A percentile compares a stretch with the other conserved stretches of the same genome.
Conservation (phyloP, 2,888 invertebrate species). For the Autographa gamma region DNA sequence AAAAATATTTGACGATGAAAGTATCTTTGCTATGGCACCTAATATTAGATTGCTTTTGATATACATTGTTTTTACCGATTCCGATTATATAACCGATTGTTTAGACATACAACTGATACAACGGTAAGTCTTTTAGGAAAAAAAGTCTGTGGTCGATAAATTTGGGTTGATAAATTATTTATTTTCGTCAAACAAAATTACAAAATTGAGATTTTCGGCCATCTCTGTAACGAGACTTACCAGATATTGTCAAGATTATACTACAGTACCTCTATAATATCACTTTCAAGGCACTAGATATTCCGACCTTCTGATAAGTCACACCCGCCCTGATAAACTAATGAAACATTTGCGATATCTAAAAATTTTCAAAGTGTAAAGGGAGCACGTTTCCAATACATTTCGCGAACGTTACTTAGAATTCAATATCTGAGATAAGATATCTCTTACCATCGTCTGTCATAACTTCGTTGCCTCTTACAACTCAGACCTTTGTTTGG, state of each 20-base stretch:
- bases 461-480: slow-evolving; percentile 50
- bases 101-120: too few relatives aligned
- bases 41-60: too few relatives aligned
- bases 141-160: too few relatives aligned
- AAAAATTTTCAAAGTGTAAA: slow-evolving; percentile 24
- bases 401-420: slow-evolving; percentile 51
- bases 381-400: slow-evolving; percentile 52
- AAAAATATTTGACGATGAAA: too few relatives aligned
- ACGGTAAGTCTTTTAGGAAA: too few relatives aligned
- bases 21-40: too few relatives aligned
- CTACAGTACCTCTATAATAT: neutral
- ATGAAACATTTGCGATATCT: slow-evolving; percentile 23
- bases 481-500: slow-evolving; percentile 57
- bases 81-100: too few relatives aligned
- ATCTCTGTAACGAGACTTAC: neutral
- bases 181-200: too few relatives aligned
- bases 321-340: slow-evolving; percentile 4
- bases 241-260: neutral
- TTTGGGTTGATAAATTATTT: too few relatives aligned
- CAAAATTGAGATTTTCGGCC: too few relatives aligned
- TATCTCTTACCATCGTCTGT: slow-evolving; percentile 55
- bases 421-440: slow-evolving; percentile 61
- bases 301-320: neutral
- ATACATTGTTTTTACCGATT: too few relatives aligned
- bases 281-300: slow-evolving; percentile 1